Conservation (phyloP, 2,797 vertebrate genomes). For the Philypnodon macrostomus region DNA sequence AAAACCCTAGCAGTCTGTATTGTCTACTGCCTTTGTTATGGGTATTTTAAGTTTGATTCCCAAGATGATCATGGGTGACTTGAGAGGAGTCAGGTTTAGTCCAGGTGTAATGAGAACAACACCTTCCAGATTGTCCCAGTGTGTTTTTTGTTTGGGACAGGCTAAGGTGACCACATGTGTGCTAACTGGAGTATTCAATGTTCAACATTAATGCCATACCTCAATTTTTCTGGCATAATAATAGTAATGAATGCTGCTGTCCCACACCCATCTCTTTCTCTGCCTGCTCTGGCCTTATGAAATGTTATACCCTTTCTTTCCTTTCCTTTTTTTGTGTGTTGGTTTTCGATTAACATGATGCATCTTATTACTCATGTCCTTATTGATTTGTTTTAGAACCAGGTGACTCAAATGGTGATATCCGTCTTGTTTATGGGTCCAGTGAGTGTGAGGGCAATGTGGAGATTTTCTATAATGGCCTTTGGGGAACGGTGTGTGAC, state of each 20-base stretch:
- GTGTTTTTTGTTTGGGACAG: slow-evolving; percentile 33
- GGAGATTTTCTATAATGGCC: slow-evolving; percentile 86
- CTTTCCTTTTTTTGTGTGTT: too few relatives aligned
- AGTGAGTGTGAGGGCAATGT: slow-evolving; percentile 87
- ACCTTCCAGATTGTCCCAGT: slow-evolving; percentile 41
- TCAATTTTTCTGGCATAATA: slow-evolving; percentile 3
- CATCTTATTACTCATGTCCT: background rate
- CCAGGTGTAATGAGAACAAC: slow-evolving; percentile 15
- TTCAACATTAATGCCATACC: slow-evolving; percentile 3
- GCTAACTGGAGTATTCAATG: slow-evolving; percentile 23
- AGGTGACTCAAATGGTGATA: slow-evolving; percentile 80
- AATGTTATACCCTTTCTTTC: background rate
- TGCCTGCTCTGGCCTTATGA: background rate
- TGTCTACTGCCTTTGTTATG: slow-evolving; percentile 50
- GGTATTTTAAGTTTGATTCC: slow-evolving; percentile 25
- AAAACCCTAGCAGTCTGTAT: slow-evolving; percentile 37
- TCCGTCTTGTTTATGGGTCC: slow-evolving; percentile 83
- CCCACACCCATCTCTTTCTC: slow-evolving; percentile 22
- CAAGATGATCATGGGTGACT: slow-evolving; percentile 29
- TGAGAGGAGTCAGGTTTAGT: slow-evolving; percentile 12
- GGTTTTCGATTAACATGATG: too few relatives aligned
- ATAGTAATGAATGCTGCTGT: slow-evolving; percentile 10
- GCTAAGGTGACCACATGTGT: slow-evolving; percentile 38
- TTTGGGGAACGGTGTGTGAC: slow-evolving; percentile 94
- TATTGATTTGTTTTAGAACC: background rate